phyloP scores from a whole-genome alignment of 2,113 vertebrate species.

The Stercorarius parasiticus region DNA sequence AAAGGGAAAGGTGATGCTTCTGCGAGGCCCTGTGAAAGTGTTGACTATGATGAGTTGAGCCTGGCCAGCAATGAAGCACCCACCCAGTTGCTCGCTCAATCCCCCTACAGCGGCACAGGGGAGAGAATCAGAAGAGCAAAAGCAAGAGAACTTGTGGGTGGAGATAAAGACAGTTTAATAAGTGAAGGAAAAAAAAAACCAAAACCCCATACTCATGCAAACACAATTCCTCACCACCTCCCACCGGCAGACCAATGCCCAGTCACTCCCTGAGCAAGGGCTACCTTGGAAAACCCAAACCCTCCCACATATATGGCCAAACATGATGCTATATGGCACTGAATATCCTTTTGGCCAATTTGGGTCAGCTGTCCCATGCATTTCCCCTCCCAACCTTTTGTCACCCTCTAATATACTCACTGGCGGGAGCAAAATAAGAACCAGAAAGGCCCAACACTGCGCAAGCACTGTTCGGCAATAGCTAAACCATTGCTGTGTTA shows the following conservation, averaged over 20 bases:
- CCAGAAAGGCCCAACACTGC: neutral
- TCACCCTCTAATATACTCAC: neutral
- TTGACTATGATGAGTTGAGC: neutral
- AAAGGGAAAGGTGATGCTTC: neutral
- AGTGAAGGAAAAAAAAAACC: neutral
- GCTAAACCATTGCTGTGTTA: neutral
- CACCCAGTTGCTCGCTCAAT: neutral
- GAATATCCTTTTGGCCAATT: neutral
- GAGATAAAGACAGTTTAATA: neutral
- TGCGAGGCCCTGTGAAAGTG: neutral
- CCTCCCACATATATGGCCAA: rapidly evolving
- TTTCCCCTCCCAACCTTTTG: neutral
- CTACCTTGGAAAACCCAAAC: neutral
- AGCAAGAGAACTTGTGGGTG: neutral
- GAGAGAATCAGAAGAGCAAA: neutral
- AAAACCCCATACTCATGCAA: no score
- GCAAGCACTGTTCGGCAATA: neutral
- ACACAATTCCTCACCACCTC: neutral
- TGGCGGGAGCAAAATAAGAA: neutral
- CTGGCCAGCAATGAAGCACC: neutral
- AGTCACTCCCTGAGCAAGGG: neutral
- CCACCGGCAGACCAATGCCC: neutral
- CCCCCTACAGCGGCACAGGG: rapidly evolving
- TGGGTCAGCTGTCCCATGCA: neutral
- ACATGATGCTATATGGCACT: no score